These are phyloP conservation scores for Brachymystax lenok DNA, from an alignment of 2,797 vertebrate genomes.

Conservation along the genomic window DNA sequence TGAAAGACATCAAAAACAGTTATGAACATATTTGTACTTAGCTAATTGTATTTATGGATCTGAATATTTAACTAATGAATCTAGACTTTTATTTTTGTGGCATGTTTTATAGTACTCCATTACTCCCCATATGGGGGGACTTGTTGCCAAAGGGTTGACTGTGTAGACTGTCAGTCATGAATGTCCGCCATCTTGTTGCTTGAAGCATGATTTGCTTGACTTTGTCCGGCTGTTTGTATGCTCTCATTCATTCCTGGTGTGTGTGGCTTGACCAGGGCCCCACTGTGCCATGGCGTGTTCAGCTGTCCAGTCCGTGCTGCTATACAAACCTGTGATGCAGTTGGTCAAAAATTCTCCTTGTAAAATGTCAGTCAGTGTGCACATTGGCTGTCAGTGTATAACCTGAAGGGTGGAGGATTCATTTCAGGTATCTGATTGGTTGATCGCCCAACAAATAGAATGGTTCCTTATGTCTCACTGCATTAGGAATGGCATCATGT, in stretches of 20 bases:
- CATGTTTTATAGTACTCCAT: slow-evolving; percentile 84
- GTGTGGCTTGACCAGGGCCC: slow-evolving; percentile 77
- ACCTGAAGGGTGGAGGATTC: slow-evolving; percentile 60
- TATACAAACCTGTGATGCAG: slow-evolving; percentile 77
- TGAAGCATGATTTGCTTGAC: slow-evolving; percentile 92
- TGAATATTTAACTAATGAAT: slow-evolving; percentile 72
- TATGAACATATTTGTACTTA: slow-evolving; percentile 83
- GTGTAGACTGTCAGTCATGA: slow-evolving; percentile 82
- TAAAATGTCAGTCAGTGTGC: slow-evolving; percentile 61
- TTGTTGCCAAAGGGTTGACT: slow-evolving; percentile 93
- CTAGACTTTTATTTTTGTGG: slow-evolving; percentile 77
- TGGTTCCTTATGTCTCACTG: neutral
- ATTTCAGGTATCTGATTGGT: slow-evolving; percentile 42
- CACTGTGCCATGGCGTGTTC: slow-evolving; percentile 67
- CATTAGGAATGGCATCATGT: neutral
- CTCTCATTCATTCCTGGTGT: slow-evolving; percentile 85
- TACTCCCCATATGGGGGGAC: slow-evolving; percentile 73
- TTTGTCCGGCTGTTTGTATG: slow-evolving; percentile 85
- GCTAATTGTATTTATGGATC: slow-evolving; percentile 75
- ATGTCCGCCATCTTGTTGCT: slow-evolving; percentile 87
- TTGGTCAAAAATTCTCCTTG: slow-evolving; percentile 69
- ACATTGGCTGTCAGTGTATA: slow-evolving; percentile 34
- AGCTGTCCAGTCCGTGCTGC: slow-evolving; percentile 73
- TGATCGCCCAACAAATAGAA: neutral
- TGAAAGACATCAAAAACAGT: slow-evolving; percentile 65